Evolutionary conservation across 2,888 invertebrate genomes (phyloP).

Genomic region (Apomyelois bistriatella): DNA sequence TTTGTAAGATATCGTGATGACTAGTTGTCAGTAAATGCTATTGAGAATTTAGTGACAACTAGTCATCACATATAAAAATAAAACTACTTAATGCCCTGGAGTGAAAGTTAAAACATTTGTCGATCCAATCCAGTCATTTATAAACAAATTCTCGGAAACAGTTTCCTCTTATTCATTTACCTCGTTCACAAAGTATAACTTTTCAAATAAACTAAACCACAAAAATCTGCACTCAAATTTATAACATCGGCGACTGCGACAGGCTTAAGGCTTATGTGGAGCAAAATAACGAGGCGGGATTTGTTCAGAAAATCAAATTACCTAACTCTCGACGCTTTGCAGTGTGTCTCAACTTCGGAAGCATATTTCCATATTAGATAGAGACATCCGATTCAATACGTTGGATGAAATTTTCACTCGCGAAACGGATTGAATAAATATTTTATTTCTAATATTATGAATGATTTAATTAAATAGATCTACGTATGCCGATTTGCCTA

Average conservation of each 20-base stretch:
- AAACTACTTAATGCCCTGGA: no score
- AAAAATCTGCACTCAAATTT: conserved; percentile 9
- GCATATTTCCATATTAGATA: conserved; percentile 12
- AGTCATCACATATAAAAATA: no score
- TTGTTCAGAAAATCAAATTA: conserved; percentile 13
- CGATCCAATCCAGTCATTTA: not conserved
- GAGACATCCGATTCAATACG: conserved; percentile 8
- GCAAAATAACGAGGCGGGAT: conserved; percentile 12
- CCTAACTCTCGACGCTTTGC: conserved; percentile 11
- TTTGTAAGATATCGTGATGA: no score
- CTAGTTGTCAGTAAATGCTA: no score
- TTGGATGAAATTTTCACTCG: not conserved
- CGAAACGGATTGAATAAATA: not conserved
- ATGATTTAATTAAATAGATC: no score
- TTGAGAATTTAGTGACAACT: no score
- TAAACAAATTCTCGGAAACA: not conserved
- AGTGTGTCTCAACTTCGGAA: conserved; percentile 4
- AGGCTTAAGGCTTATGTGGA: conserved; percentile 7
- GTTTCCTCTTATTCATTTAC: not conserved
- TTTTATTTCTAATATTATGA: no score
- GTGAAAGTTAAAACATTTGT: not conserved
- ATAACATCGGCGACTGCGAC: conserved; percentile 7
- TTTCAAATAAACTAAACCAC: conserved; percentile 5
- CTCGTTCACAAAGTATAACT: conserved; percentile 4
- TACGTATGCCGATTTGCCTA: no score